Conservation (phyloP, 2,888 invertebrate species). For the Thera britannica region DNA sequence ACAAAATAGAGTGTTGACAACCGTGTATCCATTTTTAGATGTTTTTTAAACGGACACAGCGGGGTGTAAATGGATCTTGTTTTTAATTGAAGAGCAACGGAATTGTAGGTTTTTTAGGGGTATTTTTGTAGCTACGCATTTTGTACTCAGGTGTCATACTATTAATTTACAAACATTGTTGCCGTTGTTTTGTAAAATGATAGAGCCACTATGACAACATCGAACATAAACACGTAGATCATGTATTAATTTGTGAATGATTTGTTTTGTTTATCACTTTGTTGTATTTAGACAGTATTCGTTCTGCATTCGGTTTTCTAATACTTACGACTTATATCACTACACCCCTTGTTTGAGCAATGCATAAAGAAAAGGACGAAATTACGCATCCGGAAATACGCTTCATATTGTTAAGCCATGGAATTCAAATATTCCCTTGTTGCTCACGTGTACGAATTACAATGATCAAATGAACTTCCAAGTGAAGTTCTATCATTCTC, state of each 20-base stretch:
- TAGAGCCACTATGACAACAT: too few relatives aligned
- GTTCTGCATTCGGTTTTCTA: not conserved
- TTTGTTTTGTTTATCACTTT: too few relatives aligned
- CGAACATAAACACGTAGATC: too few relatives aligned
- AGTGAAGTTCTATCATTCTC: too few relatives aligned
- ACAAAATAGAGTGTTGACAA: conserved; percentile 13
- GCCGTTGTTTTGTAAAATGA: not conserved
- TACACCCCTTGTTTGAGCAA: conserved; percentile 41
- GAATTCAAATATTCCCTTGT: not conserved
- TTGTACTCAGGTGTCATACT: not conserved
- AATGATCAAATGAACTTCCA: too few relatives aligned
- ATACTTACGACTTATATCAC: conserved; percentile 8
- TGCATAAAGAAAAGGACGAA: conserved; percentile 45
- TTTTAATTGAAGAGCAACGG: conserved; percentile 26
- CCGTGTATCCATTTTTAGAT: conserved; percentile 15
- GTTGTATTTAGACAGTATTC: too few relatives aligned
- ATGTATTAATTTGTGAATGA: too few relatives aligned
- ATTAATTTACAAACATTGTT: not conserved
- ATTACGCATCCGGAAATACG: conserved; percentile 41
- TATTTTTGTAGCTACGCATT: conserved; percentile 5
- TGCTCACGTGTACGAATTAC: not conserved
- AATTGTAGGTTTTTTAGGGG: conserved; percentile 1
- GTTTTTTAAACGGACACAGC: conserved; percentile 22
- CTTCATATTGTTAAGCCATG: conserved; percentile 26
- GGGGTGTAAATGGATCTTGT: conserved; percentile 19